Percentiles rank a stretch among this genome's conserved stretches.
Evolutionary conservation across 2,113 vertebrate genomes (phyloP).

Genomic region (Caranx ignobilis): DNA sequence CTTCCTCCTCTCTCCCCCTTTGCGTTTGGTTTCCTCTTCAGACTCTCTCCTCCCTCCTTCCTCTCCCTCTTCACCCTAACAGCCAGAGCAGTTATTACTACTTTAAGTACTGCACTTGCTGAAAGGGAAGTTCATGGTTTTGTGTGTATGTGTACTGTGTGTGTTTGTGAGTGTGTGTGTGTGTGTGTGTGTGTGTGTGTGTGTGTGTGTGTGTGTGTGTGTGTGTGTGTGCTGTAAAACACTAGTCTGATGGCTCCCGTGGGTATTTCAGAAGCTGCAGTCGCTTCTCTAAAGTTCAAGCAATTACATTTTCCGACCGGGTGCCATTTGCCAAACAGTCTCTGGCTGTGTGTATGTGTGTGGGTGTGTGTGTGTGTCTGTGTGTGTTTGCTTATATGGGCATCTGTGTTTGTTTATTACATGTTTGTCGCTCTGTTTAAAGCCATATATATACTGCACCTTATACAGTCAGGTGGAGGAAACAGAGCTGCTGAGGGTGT

Average conservation of each 20-base stretch:
- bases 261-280: slow-evolving; percentile 71
- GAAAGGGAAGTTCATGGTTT: slow-evolving; percentile 63
- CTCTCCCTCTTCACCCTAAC: slow-evolving; percentile 53
- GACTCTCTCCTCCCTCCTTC: slow-evolving; percentile 8
- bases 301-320: slow-evolving; percentile 77
- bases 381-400: slow-evolving; percentile 36
- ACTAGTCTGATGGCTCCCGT: slow-evolving; percentile 73
- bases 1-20: slow-evolving; percentile 11
- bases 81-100: slow-evolving; percentile 71
- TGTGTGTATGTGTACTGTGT: slow-evolving; percentile 21
- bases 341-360: slow-evolving; percentile 30
- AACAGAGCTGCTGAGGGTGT: neutral
- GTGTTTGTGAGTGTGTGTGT: slow-evolving; percentile 36
- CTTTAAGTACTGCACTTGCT: slow-evolving; percentile 76
- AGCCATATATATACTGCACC: neutral
- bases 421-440: slow-evolving; percentile 8
- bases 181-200: slow-evolving; percentile 29
- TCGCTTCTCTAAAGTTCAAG: slow-evolving; percentile 80
- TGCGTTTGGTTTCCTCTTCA: slow-evolving; percentile 30
- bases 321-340: slow-evolving; percentile 73
- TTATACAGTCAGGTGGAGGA: neutral
- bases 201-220: slow-evolving; percentile 40
- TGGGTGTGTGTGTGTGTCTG: slow-evolving; percentile 29
- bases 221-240: slow-evolving; percentile 63
- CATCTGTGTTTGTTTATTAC: slow-evolving; percentile 54